Evolutionary conservation across 1,140 invertebrate genomes (phyloP), one percentile per base, ranked within the genome.

Genomic region (Dendrolimus kikuchii): DNA sequence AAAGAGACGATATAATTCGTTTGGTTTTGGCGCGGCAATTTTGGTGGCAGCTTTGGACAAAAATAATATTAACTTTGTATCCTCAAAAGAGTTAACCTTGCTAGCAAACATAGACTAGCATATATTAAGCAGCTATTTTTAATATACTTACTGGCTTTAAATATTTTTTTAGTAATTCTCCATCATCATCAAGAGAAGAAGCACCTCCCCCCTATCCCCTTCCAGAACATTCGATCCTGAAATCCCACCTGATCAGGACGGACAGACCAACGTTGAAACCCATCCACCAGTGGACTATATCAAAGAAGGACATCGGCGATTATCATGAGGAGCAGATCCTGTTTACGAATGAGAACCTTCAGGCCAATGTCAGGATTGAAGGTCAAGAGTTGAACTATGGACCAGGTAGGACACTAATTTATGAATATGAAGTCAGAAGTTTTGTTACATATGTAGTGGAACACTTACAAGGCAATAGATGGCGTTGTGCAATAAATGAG

Each of bases 221-320:
- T 0, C 70, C 77, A 0, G 83, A 87, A 41, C 86, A 86, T 47
- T 88, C 86, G 1, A 88, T 88, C 23, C 72, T 88, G 10, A 87
- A 88, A 60, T 88, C 77, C 2, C 85, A 88, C 55, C 71, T 88
- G 6, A 81, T 77, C 7, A 56, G 75, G 46, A 43, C 68, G 5
- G 76, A 71, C 37, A 55, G 76, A 0, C 59, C 55, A 46, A 44
- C 62, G 5, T 55, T 79, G 45, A 88, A 88, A 45, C 76, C 79
- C 0, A 64, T 83, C 9, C 84, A 88, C 38, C 86, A 86, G 38
- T 88, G 85, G 86, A 88, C 85, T 0, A 88, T 88, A 52, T 84
- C 79, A 0, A 88, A 87, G 68, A 86, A 87, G 52, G 82, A 87
- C 57, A 77, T 81, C 0, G 82, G 77, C 2, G 84, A 87, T 38